These are phyloP conservation scores for Oryctolagus cuniculus DNA, from an alignment of 2,113 vertebrate genomes.

Conservation along the genomic window DNA sequence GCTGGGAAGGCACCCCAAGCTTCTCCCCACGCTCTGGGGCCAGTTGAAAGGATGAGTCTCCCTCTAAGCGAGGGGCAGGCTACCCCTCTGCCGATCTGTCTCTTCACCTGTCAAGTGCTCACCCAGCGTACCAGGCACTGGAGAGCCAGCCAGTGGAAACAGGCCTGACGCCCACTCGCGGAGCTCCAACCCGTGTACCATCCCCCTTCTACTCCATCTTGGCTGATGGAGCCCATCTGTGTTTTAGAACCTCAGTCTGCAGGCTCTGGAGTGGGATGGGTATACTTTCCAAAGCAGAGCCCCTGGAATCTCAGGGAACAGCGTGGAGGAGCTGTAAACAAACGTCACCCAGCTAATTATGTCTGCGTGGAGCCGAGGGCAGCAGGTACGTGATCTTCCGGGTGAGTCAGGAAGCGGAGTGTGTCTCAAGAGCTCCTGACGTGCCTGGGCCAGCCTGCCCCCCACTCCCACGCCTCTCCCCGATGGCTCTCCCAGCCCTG, in stretches of 20 bases:
- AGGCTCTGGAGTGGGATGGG: neutral
- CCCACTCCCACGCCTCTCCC: neutral
- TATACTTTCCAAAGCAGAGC: neutral
- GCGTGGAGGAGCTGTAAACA: neutral
- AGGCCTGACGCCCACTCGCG: neutral
- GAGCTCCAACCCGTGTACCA: neutral
- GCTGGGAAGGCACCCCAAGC: neutral
- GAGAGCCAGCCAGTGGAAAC: neutral
- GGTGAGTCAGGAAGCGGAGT: neutral
- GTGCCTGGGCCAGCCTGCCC: neutral
- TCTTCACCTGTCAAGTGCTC: neutral
- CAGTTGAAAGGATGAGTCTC: neutral
- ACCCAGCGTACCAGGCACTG: neutral
- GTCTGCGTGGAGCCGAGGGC: neutral
- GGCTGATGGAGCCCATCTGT: neutral
- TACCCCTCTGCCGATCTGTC: no score
- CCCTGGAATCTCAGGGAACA: conserved; percentile 42
- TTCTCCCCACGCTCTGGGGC: neutral
- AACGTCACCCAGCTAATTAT: neutral
- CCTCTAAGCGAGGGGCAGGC: neutral
- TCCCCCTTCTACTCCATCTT: neutral
- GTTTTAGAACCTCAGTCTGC: neutral
- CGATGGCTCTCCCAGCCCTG: neutral
- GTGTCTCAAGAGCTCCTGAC: neutral
- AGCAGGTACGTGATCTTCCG: neutral